Conservation (phyloP, 2,797 vertebrate species). For the Steatocranus sp. region DNA sequence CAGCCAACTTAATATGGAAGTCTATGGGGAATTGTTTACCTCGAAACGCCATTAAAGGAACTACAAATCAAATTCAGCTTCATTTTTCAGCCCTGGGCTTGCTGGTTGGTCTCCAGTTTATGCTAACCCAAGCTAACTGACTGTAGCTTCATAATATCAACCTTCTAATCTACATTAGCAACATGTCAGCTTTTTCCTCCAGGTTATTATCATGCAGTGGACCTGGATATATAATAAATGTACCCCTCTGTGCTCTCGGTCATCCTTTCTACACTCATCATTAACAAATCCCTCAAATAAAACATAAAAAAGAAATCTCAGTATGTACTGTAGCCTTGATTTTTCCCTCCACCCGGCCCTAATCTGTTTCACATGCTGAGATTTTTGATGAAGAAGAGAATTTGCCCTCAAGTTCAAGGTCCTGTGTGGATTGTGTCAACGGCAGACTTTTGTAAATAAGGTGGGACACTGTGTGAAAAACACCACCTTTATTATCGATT, state of each 20-base stretch:
- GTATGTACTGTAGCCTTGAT: not conserved
- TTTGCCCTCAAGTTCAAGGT: slow-evolving; percentile 2
- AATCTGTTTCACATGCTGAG: slow-evolving; percentile 28
- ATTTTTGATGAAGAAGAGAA: slow-evolving; percentile 19
- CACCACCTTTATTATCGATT: not conserved
- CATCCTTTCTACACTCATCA: not conserved
- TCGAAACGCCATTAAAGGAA: not conserved
- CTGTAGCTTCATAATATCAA: not conserved
- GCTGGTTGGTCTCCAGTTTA: not conserved
- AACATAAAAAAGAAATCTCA: not conserved
- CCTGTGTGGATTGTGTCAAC: not conserved
- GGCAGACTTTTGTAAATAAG: not conserved
- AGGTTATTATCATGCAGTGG: not conserved
- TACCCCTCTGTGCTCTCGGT: not conserved
- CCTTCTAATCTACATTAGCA: not conserved
- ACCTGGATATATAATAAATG: not conserved
- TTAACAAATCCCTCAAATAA: not conserved
- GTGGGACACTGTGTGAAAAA: not conserved
- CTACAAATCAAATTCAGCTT: not conserved
- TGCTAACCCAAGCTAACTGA: not conserved
- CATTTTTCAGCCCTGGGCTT: not conserved
- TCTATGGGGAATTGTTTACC: not conserved
- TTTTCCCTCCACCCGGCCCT: not conserved
- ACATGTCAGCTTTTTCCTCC: not conserved
- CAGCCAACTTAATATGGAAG: not conserved